phyloP scores from a whole-genome alignment of 2,113 vertebrate species.

The Toxotes chatareus region DNA sequence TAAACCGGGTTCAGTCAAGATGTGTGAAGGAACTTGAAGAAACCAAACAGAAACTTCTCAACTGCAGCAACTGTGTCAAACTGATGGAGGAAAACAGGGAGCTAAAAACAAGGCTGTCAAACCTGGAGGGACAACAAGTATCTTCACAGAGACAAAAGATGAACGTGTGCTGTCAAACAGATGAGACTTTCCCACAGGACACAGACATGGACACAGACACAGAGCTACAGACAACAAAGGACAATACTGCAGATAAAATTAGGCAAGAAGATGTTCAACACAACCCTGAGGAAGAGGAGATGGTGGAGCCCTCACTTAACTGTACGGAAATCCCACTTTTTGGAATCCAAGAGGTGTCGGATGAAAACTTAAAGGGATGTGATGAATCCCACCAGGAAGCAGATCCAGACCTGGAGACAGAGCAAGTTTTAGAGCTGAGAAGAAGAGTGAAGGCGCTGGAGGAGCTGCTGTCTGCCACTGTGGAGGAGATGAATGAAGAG shows the following conservation, averaged over 20 bases:
- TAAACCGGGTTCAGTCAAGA: constrained; percentile 24
- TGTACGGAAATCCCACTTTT: not conserved
- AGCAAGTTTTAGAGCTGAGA: constrained; percentile 31
- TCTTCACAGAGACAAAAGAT: not conserved
- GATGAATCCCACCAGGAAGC: not conserved
- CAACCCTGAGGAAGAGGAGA: constrained; percentile 15
- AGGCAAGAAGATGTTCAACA: not conserved
- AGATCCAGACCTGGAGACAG: not conserved
- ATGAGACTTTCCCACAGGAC: not conserved
- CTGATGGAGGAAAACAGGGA: constrained; percentile 37
- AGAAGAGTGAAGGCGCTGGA: constrained; percentile 66
- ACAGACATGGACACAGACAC: not conserved
- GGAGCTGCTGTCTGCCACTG: constrained; percentile 38
- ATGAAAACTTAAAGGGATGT: not conserved
- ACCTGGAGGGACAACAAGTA: fast-evolving
- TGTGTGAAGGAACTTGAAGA: constrained; percentile 1
- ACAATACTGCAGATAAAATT: not conserved
- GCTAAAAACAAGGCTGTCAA: constrained; percentile 19
- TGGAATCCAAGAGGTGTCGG: not conserved
- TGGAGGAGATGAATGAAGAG: constrained; percentile 41
- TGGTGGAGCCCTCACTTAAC: fast-evolving
- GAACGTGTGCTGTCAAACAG: constrained; percentile 29
- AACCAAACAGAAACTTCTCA: constrained; percentile 6
- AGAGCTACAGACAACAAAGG: not conserved
- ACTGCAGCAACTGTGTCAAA: constrained; percentile 33